Evolutionary conservation across 2,113 vertebrate genomes (phyloP), one percentile per base, ranked within the genome.

Genomic region (Ochotona curzoniae): DNA sequence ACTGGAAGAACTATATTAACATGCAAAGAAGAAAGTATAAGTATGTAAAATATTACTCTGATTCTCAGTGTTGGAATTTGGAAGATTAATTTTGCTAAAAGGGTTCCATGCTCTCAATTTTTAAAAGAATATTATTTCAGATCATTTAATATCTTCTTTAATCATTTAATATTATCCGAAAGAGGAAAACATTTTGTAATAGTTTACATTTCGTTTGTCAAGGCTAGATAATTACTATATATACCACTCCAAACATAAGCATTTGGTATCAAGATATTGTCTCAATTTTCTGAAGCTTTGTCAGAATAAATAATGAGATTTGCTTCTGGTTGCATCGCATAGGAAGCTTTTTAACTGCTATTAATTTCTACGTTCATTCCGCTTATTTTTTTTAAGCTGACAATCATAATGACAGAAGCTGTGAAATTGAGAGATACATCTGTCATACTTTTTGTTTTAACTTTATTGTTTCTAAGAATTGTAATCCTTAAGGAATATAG

Each of bases 281-380:
- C 67, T 60, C 63, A 90, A 64, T 95, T 90, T 95, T 92, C 79
- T 74, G 21, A 95, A 84, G 54, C 92, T 92, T 88, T 95, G 71
- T 96, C 79, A 95, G 82, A 88, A 88, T 63, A 95, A 64, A 74
- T 92, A 69, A 57, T 13, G 57, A 83, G 83, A 93, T 91, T 54
- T 94, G 23, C 79, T 91, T 93, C 63, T 93, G 49, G 91, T 74
- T 94, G 93, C 82, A 63, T 83, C 80, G 91, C 63, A 21, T 75
- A 93, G n/a, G 25, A 49, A 67, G 20, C n/a, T 79, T 93, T 86
- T 79, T 75, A 84, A 85, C 69, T 89, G 87, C 60, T 67, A 83
- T 32, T 90, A 87, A 35, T 94, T 94, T 82, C 64, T 26, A 66
- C 73, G 60, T 35, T 86, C 61, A 73, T 90, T 61, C 28, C 47